phyloP scores from a whole-genome alignment of 2,888 invertebrate genomes.

The Aspidapion aeneum region DNA sequence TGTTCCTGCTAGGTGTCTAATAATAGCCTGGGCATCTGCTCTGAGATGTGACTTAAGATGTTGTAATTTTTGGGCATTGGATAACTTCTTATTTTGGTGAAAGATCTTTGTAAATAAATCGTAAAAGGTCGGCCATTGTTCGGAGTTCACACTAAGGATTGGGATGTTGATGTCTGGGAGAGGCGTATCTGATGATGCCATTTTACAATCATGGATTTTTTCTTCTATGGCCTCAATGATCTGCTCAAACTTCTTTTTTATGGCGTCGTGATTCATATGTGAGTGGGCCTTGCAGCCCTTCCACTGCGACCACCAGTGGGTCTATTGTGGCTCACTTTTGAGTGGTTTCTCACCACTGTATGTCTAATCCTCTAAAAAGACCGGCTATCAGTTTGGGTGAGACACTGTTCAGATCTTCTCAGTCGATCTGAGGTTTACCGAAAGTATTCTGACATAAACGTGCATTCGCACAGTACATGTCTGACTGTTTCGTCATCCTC shows the following conservation, averaged over 20 bases:
- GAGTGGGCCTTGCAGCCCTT: no score
- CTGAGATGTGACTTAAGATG: background rate
- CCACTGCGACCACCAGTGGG: no score
- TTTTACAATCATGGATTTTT: background rate
- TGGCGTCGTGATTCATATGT: background rate
- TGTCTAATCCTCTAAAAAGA: no score
- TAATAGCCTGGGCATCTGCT: background rate
- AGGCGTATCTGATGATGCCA: background rate
- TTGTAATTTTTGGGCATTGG: background rate
- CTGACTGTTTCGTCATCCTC: no score
- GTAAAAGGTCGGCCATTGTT: background rate
- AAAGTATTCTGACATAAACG: no score
- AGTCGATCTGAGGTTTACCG: no score
- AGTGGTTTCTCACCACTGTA: no score
- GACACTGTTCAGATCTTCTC: no score
- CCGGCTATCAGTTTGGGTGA: no score
- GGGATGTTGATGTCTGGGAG: background rate
- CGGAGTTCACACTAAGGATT: background rate
- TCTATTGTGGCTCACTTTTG: no score
- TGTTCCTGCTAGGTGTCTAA: background rate
- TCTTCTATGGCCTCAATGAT: background rate
- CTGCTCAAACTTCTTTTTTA: background rate
- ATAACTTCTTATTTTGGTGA: background rate
- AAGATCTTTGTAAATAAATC: background rate
- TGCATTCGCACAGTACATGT: no score